Evolutionary conservation across 2,113 vertebrate species (phyloP).

Genomic region (Peucedramus taeniatus): DNA sequence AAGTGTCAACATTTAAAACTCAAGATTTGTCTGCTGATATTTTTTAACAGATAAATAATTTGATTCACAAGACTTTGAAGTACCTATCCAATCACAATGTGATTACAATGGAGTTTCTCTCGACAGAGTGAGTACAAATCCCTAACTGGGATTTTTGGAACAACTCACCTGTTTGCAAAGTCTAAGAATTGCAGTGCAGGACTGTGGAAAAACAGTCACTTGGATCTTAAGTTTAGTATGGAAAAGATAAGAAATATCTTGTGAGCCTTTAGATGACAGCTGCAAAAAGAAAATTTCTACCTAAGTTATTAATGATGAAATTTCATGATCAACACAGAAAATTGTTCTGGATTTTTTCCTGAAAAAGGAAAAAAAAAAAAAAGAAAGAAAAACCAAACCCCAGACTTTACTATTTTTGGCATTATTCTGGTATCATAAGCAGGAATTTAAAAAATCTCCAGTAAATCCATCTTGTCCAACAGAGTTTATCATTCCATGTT

Average conservation of each 20-base stretch:
- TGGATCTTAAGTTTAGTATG: background rate
- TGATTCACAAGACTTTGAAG: background rate
- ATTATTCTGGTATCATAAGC: background rate
- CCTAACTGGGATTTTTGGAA: background rate
- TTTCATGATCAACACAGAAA: background rate
- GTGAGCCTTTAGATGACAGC: background rate
- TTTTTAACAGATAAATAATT: conserved; percentile 26
- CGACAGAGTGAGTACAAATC: background rate
- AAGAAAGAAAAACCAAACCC: rapidly evolving
- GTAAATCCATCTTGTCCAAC: background rate
- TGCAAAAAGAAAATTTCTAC: background rate
- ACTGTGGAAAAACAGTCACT: background rate
- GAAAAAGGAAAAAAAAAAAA: background rate
- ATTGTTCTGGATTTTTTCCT: background rate
- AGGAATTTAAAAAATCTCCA: background rate
- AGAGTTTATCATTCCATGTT: background rate
- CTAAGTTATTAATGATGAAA: background rate
- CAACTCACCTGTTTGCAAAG: background rate
- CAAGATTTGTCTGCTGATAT: background rate
- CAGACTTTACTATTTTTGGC: background rate
- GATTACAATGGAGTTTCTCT: background rate
- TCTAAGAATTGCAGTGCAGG: background rate
- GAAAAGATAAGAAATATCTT: background rate
- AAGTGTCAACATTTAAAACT: conserved; percentile 21
- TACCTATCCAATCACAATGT: background rate